Evolutionary conservation across 1,140 invertebrate genomes (phyloP).

Genomic region (Whitmania pigra): DNA sequence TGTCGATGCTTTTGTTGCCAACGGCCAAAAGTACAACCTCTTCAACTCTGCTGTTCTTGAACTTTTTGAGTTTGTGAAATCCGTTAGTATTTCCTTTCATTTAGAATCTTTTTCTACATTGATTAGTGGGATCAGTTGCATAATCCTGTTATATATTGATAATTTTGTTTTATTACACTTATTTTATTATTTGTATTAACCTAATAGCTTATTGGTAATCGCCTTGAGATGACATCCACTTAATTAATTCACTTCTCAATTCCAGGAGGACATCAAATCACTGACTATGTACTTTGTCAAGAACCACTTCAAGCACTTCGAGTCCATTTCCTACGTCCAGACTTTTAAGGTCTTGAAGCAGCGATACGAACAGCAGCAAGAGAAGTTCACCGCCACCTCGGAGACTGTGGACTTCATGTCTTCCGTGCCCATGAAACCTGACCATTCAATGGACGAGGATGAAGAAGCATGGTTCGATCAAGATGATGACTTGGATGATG

Average conservation of each 20-base stretch:
- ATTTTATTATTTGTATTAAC: no score
- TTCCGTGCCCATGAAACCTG: conserved; percentile 67
- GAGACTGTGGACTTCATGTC: neutral
- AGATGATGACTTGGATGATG: conserved; percentile 67
- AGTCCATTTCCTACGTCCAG: conserved; percentile 88
- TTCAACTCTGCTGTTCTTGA: conserved; percentile 96
- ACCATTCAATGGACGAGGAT: conserved; percentile 82
- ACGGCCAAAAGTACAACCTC: conserved; percentile 94
- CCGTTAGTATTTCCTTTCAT: conserved; percentile 30
- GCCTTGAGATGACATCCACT: no score
- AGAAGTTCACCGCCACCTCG: conserved; percentile 37
- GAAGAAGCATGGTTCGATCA: conserved; percentile 98
- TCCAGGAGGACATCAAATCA: conserved; percentile 83
- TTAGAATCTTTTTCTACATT: no score
- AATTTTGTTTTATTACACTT: no score
- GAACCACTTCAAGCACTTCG: conserved; percentile 81
- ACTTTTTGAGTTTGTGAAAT: conserved; percentile 89
- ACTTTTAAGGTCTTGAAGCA: conserved; percentile 83
- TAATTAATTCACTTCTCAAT: conserved; percentile 26
- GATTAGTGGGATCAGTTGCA: no score
- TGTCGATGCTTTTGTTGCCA: conserved; percentile 85
- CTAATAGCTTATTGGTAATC: no score
- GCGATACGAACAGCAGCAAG: conserved; percentile 85
- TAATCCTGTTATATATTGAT: no score
- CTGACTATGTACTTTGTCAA: conserved; percentile 84